Evolutionary conservation across 2,797 vertebrate species (phyloP).

Genomic region (Sebastiscus albofasciatus): DNA sequence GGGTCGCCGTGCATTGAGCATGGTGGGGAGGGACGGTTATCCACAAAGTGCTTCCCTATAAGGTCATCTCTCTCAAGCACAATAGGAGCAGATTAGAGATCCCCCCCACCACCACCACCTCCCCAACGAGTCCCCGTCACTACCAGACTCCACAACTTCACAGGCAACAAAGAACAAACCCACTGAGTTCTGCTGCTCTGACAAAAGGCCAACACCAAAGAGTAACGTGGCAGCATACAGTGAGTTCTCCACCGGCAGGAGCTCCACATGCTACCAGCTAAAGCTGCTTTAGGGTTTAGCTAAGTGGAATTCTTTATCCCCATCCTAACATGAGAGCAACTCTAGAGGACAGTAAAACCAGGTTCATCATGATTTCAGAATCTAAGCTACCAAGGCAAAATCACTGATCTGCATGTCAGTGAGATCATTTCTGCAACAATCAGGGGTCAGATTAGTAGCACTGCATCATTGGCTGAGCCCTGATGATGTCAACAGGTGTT

Average conservation of each 20-base stretch:
- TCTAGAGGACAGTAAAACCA: background rate
- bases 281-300: background rate
- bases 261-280: background rate
- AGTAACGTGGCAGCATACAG: constrained; percentile 24
- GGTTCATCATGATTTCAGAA: background rate
- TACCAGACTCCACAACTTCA: constrained; percentile 49
- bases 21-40: constrained; percentile 60
- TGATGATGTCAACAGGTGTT: background rate
- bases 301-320: background rate
- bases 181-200: constrained; percentile 26
- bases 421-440: background rate
- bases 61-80: constrained; percentile 87
- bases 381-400: background rate
- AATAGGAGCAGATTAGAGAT: constrained; percentile 80
- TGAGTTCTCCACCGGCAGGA: background rate
- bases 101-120: constrained; percentile 20
- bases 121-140: constrained; percentile 2
- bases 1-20: constrained; percentile 59
- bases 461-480: background rate
- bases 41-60: constrained; percentile 88
- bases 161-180: constrained; percentile 53
- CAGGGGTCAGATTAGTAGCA: background rate
- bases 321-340: background rate
- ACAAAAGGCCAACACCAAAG: constrained; percentile 42
- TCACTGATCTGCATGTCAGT: background rate